A percentile compares a stretch with the other conserved stretches of the same genome.
Conservation (phyloP, 2,113 vertebrate species). For the Nycticorax nycticorax region DNA sequence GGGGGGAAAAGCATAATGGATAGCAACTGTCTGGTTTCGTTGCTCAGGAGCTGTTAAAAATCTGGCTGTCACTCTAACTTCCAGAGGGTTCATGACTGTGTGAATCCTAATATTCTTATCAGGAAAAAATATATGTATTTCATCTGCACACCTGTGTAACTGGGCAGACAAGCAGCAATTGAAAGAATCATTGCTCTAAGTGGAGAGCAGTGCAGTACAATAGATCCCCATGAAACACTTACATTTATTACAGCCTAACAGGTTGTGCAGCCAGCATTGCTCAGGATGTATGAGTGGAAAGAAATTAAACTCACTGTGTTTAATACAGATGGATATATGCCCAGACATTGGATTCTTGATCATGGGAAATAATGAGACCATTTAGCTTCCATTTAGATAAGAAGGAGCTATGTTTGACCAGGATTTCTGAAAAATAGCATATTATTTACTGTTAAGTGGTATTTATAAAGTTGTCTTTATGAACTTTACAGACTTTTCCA, state of each 20-base stretch:
- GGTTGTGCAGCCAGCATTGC: neutral
- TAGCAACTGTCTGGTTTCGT: neutral
- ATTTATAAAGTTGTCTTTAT: neutral
- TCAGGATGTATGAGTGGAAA: neutral
- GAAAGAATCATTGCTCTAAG: slow-evolving; percentile 12
- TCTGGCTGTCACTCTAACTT: neutral
- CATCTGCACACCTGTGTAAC: neutral
- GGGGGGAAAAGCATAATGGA: neutral
- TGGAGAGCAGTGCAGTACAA: neutral
- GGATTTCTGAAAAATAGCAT: neutral
- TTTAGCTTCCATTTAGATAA: neutral
- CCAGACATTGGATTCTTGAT: neutral
- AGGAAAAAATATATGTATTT: slow-evolving; percentile 12
- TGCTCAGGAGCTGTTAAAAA: neutral
- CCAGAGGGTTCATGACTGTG: neutral
- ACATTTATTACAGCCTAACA: neutral
- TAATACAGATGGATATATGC: neutral
- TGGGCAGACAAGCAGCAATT: neutral
- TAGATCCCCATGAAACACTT: neutral
- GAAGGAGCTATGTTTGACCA: neutral
- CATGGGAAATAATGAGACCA: neutral
- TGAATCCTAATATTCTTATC: slow-evolving; percentile 20
- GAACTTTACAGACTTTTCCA: neutral
- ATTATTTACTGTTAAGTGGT: neutral
- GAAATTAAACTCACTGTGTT: neutral